Conservation (phyloP, 2,888 invertebrate genomes). For the Drosophila neutralis region DNA sequence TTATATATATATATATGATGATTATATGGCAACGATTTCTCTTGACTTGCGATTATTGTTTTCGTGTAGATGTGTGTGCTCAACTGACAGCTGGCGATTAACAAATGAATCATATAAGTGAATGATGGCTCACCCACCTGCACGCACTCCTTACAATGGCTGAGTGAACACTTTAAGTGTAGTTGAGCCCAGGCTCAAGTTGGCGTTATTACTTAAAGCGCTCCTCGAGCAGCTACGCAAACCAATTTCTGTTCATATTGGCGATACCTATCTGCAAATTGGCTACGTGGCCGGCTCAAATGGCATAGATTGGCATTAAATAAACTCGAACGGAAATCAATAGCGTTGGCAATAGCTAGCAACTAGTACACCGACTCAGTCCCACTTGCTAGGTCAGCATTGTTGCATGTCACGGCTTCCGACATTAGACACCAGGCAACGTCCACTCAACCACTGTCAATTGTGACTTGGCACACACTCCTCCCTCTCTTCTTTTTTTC, state of each 20-base stretch:
- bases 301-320: constrained; percentile 62
- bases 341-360: constrained; percentile 29
- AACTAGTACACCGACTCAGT: constrained; percentile 8
- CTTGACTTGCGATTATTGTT: constrained; percentile 76
- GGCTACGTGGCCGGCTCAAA: constrained; percentile 69
- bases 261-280: constrained; percentile 61
- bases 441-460: constrained; percentile 33
- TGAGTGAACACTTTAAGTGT: constrained; percentile 41
- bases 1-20: neutral
- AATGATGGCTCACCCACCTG: constrained; percentile 49
- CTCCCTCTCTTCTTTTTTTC: neutral
- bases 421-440: constrained; percentile 58
- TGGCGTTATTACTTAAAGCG: constrained; percentile 33
- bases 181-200: constrained; percentile 25
- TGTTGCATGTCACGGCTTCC: constrained; percentile 65
- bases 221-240: constrained; percentile 28
- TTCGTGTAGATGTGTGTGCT: constrained; percentile 49
- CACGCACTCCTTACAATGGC: neutral
- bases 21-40: constrained; percentile 59
- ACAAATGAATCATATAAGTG: constrained; percentile 73
- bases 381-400: constrained; percentile 62
- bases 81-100: constrained; percentile 72
- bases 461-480: constrained; percentile 28
- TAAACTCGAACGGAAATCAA: constrained; percentile 61
- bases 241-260: constrained; percentile 38